Conservation (phyloP, 2,888 invertebrate species). For the Tuta absoluta region DNA sequence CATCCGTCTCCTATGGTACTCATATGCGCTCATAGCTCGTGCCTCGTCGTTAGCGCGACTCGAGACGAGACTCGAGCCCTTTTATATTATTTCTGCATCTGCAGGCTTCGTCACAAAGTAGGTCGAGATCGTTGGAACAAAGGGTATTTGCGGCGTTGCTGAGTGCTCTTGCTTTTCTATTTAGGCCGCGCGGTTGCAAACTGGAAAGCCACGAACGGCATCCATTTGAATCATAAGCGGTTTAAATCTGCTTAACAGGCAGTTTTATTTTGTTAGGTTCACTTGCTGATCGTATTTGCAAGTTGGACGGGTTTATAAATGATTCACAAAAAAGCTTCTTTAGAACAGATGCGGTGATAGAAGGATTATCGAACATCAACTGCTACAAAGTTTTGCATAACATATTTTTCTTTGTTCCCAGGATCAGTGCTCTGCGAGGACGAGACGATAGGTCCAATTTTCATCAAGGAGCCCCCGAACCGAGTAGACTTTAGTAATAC, state of each 20-base stretch:
- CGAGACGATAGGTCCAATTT: constrained; percentile 93
- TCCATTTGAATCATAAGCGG: constrained; percentile 2
- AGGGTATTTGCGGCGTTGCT: constrained; percentile 33
- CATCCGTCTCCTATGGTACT: constrained; percentile 26
- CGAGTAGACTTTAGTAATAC: constrained; percentile 97
- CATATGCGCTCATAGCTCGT: constrained; percentile 32
- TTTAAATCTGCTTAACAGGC: neutral
- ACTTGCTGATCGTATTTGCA: neutral
- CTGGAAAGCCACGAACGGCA: constrained; percentile 13
- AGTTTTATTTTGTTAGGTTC: constrained; percentile 8
- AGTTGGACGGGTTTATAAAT: constrained; percentile 1
- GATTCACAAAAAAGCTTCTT: neutral
- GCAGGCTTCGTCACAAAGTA: constrained; percentile 59
- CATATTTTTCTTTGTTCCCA: constrained; percentile 38
- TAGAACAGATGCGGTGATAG: neutral
- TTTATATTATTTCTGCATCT: constrained; percentile 52
- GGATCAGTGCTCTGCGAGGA: constrained; percentile 83
- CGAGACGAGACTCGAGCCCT: constrained; percentile 18
- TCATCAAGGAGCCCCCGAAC: constrained; percentile 94
- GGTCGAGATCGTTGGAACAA: constrained; percentile 62
- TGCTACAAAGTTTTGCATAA: neutral
- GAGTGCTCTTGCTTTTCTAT: constrained; percentile 29
- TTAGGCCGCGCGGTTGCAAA: constrained; percentile 20
- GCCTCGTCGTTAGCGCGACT: constrained; percentile 33
- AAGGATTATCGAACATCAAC: neutral